These are phyloP conservation scores for Brenthis ino DNA, from an alignment of 2,888 invertebrate genomes.

Conservation along the genomic window DNA sequence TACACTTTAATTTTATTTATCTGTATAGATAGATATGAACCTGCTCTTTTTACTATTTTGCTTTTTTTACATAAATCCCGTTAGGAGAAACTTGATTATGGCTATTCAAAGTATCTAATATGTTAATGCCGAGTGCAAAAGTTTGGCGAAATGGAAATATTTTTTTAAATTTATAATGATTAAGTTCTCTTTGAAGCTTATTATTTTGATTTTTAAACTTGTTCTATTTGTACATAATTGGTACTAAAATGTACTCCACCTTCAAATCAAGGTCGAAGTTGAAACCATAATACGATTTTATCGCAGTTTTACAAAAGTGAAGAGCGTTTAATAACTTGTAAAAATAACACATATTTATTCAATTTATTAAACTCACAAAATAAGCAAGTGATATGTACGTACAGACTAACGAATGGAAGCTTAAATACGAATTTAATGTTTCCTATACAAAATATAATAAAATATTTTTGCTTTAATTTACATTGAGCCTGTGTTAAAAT, in stretches of 20 bases:
- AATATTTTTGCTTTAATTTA: too few relatives aligned
- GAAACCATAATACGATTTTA: not conserved
- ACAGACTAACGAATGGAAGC: too few relatives aligned
- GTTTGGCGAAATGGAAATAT: conserved; percentile 13
- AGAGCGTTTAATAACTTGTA: too few relatives aligned
- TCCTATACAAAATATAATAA: too few relatives aligned
- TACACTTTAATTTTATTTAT: too few relatives aligned
- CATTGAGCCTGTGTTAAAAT: too few relatives aligned
- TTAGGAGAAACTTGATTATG: conserved; percentile 23
- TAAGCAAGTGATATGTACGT: too few relatives aligned
- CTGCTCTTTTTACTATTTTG: not conserved
- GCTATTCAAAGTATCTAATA: conserved; percentile 16
- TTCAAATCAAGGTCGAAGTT: conserved; percentile 2
- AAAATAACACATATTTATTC: not conserved
- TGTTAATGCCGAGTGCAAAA: conserved; percentile 5
- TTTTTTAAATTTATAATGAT: conserved; percentile 9
- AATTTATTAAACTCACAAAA: too few relatives aligned
- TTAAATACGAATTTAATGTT: too few relatives aligned
- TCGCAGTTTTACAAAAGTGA: not conserved
- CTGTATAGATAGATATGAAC: too few relatives aligned
- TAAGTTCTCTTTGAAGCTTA: conserved; percentile 8
- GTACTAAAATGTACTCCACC: conserved; percentile 6
- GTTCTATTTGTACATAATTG: not conserved
- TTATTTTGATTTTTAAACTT: not conserved
- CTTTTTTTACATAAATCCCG: conserved; percentile 9